Evolutionary conservation across 2,888 invertebrate species (phyloP), one percentile per base, ranked within the genome.

Genomic region (Synanthedon vespiformis): DNA sequence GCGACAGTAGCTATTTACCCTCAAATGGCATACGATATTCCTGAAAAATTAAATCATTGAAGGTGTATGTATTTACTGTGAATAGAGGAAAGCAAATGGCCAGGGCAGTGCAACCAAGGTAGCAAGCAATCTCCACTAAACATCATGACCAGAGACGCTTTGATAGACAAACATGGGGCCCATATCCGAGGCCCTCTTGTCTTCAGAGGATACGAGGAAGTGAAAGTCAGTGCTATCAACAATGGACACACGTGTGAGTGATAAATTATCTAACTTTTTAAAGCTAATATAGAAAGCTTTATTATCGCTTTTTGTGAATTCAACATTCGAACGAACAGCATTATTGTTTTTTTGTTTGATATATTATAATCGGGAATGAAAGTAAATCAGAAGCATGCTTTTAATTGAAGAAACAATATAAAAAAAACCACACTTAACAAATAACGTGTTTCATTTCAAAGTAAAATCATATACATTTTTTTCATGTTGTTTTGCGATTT

Each of bases 91-190:
- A 78, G 70, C 5, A 63, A 85, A 52, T 94, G 93, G 94, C 89
- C 90, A 4, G 91, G 90, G 11, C 65, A 87, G n/a, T 93, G 94
- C 63, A 75, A 72, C 18, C 74, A 64, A 0, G 95, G 95, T 1
- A 69, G 68, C 41, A 75, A 80, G 44, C 95, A 95, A 74, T 95
- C 95, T 0, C 95, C 95, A 0, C 93, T 95, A 61, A 89, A 94
- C 76, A 89, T 95, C 51, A 80, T 88, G 59, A 80, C 85, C 6
- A 80, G 88, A 6, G 77, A 88, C 2, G 87, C 91, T 0, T 62
- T 89, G 10, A 74, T 88, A 49, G 90, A 86, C 74, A 57, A 68
- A 62, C 61, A 81, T 78, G 63, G 77, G 64, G 59, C 78, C 66
- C 78, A 80, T 58, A 72, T 87, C 54, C 60, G 73, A 2, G 84